Percentiles rank a stretch among this genome's conserved stretches.
Evolutionary conservation across 2,797 vertebrate species (phyloP).

Genomic region (Loris lydekkerianus): DNA sequence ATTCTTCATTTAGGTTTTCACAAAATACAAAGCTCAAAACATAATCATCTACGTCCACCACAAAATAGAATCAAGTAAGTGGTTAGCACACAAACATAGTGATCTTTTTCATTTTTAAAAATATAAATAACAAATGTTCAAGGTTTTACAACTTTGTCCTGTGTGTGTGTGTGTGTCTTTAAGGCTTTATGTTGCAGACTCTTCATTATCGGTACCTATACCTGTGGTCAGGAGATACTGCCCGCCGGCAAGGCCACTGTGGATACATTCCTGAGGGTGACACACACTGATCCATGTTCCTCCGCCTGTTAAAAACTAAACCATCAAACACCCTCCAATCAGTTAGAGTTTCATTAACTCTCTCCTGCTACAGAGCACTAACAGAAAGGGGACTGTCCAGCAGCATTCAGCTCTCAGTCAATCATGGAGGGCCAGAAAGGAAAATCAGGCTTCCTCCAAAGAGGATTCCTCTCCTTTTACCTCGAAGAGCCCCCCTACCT

Average conservation of each 20-base stretch:
- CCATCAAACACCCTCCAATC: neutral
- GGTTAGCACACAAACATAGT: conserved; percentile 91
- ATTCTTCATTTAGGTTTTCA: conserved; percentile 88
- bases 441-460: conserved; percentile 71
- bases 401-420: conserved; percentile 29
- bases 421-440: conserved; percentile 63
- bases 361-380: conserved; percentile 59
- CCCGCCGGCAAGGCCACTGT: conserved; percentile 60
- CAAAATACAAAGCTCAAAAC: conserved; percentile 88
- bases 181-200: conserved; percentile 88
- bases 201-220: conserved; percentile 77
- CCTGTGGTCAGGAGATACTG: neutral
- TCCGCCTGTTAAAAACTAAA: neutral
- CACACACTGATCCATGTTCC: conserved; percentile 52
- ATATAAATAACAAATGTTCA: conserved; percentile 91
- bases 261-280: conserved; percentile 69
- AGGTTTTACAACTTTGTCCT: conserved; percentile 77
- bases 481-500: conserved; percentile 42
- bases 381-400: conserved; percentile 57
- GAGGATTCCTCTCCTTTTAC: conserved; percentile 74
- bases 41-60: conserved; percentile 86
- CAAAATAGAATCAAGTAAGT: conserved; percentile 86
- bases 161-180: conserved; percentile 74
- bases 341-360: conserved; percentile 43
- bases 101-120: conserved; percentile 88